A percentile compares a stretch with the other conserved stretches of the same genome.
Evolutionary conservation across 1,140 invertebrate genomes (phyloP).

Genomic region (Ylistrum balloti): DNA sequence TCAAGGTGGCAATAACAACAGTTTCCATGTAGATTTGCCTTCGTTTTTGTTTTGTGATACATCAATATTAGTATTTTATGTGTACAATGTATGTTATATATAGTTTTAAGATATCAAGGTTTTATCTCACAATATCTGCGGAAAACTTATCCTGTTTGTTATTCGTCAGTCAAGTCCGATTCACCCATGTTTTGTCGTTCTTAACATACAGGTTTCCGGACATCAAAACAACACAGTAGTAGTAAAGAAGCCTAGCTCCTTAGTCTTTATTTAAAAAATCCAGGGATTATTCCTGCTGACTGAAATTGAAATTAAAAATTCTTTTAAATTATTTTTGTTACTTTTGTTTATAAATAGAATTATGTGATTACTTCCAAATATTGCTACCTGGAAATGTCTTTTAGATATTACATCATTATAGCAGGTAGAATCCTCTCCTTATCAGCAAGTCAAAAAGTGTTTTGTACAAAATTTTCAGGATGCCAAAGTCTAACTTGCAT

Average conservation of each 20-base stretch:
- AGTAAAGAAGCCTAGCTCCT: not conserved
- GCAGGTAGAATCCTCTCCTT: too few species aligned
- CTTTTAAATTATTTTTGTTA: not conserved
- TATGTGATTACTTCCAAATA: too few species aligned
- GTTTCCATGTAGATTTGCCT: not conserved
- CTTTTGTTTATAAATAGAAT: too few species aligned
- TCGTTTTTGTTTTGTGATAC: not conserved
- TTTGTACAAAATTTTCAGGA: too few species aligned
- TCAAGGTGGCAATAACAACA: not conserved
- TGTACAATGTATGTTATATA: not conserved
- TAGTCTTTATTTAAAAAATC: not conserved
- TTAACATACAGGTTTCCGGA: not conserved
- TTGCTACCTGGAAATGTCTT: too few species aligned
- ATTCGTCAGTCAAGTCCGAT: not conserved
- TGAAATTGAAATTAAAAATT: not conserved
- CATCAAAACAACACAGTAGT: not conserved
- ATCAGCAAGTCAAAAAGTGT: too few species aligned
- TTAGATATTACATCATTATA: too few species aligned
- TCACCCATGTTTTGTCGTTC: not conserved
- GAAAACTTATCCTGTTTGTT: not conserved
- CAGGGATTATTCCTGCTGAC: not conserved
- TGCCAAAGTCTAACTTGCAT: too few species aligned
- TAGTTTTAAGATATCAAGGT: not conserved
- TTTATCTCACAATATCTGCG: not conserved
- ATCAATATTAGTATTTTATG: not conserved